These are phyloP conservation scores for Holothuria leucospilota DNA, from an alignment of 53 echinoderm and acorn worm genomes.

Conservation along the genomic window DNA sequence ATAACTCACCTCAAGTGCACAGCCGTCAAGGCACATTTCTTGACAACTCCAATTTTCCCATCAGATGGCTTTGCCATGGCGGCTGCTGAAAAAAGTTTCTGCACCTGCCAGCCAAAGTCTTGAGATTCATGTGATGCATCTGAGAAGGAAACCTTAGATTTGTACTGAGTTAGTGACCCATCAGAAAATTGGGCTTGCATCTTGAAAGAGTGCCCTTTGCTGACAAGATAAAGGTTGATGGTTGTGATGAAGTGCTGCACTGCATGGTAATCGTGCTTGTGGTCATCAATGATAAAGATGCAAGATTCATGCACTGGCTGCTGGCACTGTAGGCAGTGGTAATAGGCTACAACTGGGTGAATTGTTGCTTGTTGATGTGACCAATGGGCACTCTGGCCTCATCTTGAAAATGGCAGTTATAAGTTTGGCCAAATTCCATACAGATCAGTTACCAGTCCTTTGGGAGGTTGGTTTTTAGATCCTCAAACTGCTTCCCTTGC, in stretches of 20 bases:
- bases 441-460: constrained; percentile 32
- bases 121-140: constrained; percentile 12
- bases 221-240: not conserved
- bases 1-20: not conserved
- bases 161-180: constrained; percentile 34
- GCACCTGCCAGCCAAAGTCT: not conserved
- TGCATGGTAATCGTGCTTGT: constrained; percentile 46
- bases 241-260: constrained; percentile 27
- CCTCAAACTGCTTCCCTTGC: constrained; percentile 28
- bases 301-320: constrained; percentile 35
- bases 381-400: constrained; percentile 49
- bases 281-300: constrained; percentile 22
- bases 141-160: not conserved
- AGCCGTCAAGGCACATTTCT: not conserved
- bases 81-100: constrained; percentile 12
- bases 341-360: not conserved
- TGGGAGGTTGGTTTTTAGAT: constrained; percentile 1
- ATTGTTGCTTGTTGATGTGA: constrained; percentile 29
- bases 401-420: constrained; percentile 33
- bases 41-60: constrained; percentile 6
- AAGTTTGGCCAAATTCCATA: constrained; percentile 20
- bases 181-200: constrained; percentile 17
- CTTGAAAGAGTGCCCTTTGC: not conserved
- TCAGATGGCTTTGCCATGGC: too few species aligned
- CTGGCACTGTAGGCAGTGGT: not conserved